Conservation (phyloP, 2,888 invertebrate genomes). For the Thereva nobilitata region DNA sequence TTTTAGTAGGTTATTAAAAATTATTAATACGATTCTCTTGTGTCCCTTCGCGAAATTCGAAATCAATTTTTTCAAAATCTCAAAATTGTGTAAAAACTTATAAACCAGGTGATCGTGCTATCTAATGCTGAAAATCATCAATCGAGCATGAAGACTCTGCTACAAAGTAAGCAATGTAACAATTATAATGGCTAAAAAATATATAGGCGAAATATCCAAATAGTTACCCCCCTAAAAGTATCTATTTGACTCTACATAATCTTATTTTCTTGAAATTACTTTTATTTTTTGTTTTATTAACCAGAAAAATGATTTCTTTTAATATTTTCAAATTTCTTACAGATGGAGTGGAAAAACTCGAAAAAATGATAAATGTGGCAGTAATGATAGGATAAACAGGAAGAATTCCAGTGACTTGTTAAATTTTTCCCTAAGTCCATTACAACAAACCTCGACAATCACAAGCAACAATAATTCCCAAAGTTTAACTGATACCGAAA, state of each 20-base stretch:
- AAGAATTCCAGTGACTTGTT: constrained; percentile 56
- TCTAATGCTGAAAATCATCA: no score
- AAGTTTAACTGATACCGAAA: constrained; percentile 44
- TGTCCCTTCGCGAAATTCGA: no score
- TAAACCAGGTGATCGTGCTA: no score
- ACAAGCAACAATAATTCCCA: constrained; percentile 44
- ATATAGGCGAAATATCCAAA: no score
- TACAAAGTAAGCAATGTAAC: no score
- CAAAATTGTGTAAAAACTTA: no score
- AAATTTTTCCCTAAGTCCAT: constrained; percentile 49
- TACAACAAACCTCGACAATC: constrained; percentile 46
- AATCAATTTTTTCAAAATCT: no score
- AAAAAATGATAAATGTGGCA: constrained; percentile 53
- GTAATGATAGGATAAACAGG: constrained; percentile 55
- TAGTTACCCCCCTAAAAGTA: no score
- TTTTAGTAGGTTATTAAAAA: no score
- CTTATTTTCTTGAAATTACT: neutral
- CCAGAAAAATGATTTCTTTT: constrained; percentile 6
- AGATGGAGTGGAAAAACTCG: constrained; percentile 56
- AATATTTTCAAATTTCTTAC: constrained; percentile 23
- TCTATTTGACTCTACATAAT: neutral
- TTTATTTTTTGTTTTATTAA: constrained; percentile 2
- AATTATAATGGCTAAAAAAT: no score
- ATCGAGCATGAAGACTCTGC: no score
- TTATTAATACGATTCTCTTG: no score